phyloP scores from a whole-genome alignment of 2,797 vertebrate genomes.

The Huso huso region DNA sequence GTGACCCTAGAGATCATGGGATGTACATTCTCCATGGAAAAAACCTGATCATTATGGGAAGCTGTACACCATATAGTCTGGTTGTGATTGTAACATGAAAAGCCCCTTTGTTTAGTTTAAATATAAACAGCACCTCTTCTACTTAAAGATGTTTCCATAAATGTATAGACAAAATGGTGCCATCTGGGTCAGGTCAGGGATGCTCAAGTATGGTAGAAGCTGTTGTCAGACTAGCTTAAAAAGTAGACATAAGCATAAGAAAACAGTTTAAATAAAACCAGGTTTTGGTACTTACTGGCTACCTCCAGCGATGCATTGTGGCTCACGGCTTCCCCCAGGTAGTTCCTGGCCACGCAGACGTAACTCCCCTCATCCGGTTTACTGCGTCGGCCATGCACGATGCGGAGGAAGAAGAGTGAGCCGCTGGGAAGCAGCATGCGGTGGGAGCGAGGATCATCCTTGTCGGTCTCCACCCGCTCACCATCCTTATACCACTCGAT shows the following conservation, averaged over 20 bases:
- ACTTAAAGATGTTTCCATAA: too few species aligned
- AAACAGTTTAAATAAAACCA: conserved; percentile 20
- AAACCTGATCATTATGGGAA: conserved; percentile 18
- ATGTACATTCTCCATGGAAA: conserved; percentile 37
- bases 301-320: conserved; percentile 97
- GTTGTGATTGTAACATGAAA: too few species aligned
- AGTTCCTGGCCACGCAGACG: conserved; percentile 91
- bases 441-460: conserved; percentile 90
- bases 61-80: conserved; percentile 4
- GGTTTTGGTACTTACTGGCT: conserved; percentile 76
- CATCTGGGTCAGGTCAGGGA: too few species aligned
- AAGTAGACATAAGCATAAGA: conserved; percentile 9
- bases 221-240: too few species aligned
- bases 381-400: conserved; percentile 89
- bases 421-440: conserved; percentile 91
- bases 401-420: conserved; percentile 91
- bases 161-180: too few species aligned
- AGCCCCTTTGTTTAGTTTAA: too few species aligned
- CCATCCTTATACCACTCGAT: conserved; percentile 97
- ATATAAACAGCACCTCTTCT: too few species aligned
- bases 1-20: conserved; percentile 25
- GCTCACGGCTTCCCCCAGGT: conserved; percentile 93
- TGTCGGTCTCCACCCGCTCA: conserved; percentile 88
- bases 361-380: conserved; percentile 92
- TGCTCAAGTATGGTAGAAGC: too few species aligned